Evolutionary conservation across 2,888 invertebrate species (phyloP).

Genomic region (Blera fallax): DNA sequence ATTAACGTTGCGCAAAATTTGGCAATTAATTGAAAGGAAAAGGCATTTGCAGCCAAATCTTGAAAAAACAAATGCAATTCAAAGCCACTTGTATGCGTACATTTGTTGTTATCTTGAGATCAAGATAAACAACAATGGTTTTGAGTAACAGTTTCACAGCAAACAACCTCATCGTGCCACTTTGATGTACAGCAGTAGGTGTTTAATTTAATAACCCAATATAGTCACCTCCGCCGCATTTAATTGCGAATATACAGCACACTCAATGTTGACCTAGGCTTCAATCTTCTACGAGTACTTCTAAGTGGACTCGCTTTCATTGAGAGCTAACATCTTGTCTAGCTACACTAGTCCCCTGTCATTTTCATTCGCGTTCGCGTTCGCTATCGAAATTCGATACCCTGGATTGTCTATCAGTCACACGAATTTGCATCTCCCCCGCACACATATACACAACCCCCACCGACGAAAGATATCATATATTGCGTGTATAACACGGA

Average conservation of each 20-base stretch:
- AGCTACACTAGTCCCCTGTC: neutral
- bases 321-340: constrained; percentile 9
- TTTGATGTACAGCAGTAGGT: constrained; percentile 50
- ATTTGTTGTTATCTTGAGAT: constrained; percentile 28
- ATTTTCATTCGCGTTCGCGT: constrained; percentile 7
- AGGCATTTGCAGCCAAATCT: constrained; percentile 12
- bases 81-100: constrained; percentile 35
- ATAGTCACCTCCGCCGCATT: neutral
- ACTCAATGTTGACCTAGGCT: constrained; percentile 46
- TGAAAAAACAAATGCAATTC: constrained; percentile 16
- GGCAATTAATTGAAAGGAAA: constrained; percentile 52
- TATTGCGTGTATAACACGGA: constrained; percentile 15
- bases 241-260: neutral
- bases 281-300: constrained; percentile 7
- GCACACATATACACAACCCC: constrained; percentile 5
- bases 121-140: constrained; percentile 54
- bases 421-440: constrained; percentile 22
- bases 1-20: constrained; percentile 42
- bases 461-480: neutral
- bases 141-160: constrained; percentile 41
- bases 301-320: constrained; percentile 39
- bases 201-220: constrained; percentile 35
- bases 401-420: constrained; percentile 11
- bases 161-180: constrained; percentile 47
- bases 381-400: constrained; percentile 35